A percentile compares a stretch with the other conserved stretches of the same genome.
phyloP scores from a whole-genome alignment of 2,888 invertebrate species.

The Cryptocheilus praepositus region DNA sequence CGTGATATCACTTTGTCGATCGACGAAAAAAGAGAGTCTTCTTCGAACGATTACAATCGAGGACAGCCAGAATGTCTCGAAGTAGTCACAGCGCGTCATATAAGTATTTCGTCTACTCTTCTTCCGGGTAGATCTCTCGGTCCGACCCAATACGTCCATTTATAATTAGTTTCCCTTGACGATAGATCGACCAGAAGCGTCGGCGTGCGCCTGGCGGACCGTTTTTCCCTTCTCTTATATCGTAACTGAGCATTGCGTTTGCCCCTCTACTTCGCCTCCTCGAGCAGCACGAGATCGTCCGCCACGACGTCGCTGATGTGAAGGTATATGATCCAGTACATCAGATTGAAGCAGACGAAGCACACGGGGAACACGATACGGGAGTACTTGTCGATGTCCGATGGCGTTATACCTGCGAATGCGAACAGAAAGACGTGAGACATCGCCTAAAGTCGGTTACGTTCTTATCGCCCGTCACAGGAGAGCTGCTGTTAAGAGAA shows the following conservation, averaged over 20 bases:
- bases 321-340: conserved; percentile 98
- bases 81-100: conserved; percentile 11
- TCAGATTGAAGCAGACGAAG: conserved; percentile 98
- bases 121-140: not conserved
- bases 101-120: not conserved
- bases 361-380: conserved; percentile 98
- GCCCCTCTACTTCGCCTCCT: conserved; percentile 68
- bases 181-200: not conserved
- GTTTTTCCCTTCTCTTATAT: conserved; percentile 25
- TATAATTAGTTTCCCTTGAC: conserved; percentile 1
- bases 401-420: conserved; percentile 86
- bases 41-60: conserved; percentile 1
- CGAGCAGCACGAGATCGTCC: conserved; percentile 87
- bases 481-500: no score
- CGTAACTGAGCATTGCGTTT: conserved; percentile 31
- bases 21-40: not conserved
- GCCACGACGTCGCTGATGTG: conserved; percentile 97
- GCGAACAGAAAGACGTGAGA: conserved; percentile 8
- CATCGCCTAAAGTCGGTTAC: not conserved
- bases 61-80: not conserved
- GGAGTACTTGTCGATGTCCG: conserved; percentile 99
- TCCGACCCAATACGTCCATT: not conserved
- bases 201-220: not conserved
- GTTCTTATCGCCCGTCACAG: no score
- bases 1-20: no score